Evolutionary conservation across 2,888 invertebrate species (phyloP), one percentile per base, ranked within the genome.

Genomic region (Tipula vernalis): DNA sequence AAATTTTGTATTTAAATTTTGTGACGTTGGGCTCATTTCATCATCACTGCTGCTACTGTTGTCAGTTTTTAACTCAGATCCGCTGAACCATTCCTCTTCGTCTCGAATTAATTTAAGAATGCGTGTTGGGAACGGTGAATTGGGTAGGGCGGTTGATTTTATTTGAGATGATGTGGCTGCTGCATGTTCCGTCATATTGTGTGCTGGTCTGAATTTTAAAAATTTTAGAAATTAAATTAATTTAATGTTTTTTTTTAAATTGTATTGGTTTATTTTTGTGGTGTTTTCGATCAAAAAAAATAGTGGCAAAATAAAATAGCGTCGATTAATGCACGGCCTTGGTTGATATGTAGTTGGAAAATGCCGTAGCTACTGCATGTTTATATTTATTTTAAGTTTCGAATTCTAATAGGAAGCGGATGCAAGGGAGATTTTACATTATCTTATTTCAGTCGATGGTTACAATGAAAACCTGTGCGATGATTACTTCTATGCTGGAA

Each of bases 71-170:
- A 88, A 87, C 86, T 88, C 88, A 10, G 88, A 88, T 8, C 88
- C 88, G 87, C 88, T 88, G 10, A 88, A 18, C 88, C 88, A 88
- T 51, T 87, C 87, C 44, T 88, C 88, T 44, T 88, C 88, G 96
- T 95, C 87, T 95, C 96, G 51, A 10, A 42, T 86, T 15, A 86
- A 8, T 39, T 36, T 57, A 12, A 42, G 8, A 51, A 51, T 86
- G 4, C 36, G 51, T 18, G 57, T 36, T 15, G 86, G 86, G n/a
- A 36, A 86, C 18, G 85, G 85, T 44, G 85, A 85, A 39, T 39
- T 84, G 0, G 84, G 84, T 84, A 28, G 10, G 6, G 28, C 12
- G 71, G 71, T 3, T 71, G 28, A 2, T 71, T 71, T 71, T 28
- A 28, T 71, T 71, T 28, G 6, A 13, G 71, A 71, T 71, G 28